A percentile compares a stretch with the other conserved stretches of the same genome.
Conservation (phyloP, 2,113 vertebrate genomes). For the Crypturellus undulatus region DNA sequence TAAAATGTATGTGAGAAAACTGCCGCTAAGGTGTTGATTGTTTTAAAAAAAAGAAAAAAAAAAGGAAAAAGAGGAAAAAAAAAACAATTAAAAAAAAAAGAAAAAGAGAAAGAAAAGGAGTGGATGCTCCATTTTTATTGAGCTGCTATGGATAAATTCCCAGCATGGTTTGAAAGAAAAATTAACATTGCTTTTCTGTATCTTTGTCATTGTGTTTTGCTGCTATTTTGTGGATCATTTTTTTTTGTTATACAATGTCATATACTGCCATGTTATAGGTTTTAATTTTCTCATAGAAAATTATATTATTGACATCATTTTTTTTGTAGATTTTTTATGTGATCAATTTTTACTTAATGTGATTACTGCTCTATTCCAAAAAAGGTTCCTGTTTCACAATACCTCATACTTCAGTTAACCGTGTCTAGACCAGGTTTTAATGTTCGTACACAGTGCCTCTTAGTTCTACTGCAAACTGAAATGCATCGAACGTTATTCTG, state of each 20-base stretch:
- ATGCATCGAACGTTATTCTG: conserved; percentile 76
- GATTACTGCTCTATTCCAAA: conserved; percentile 96
- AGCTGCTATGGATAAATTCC: conserved; percentile 95
- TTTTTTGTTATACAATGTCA: conserved; percentile 87
- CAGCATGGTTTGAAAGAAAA: conserved; percentile 84
- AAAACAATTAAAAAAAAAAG: conserved; percentile 67
- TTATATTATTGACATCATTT: conserved; percentile 90
- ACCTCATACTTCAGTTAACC: conserved; percentile 95
- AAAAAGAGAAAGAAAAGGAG: conserved; percentile 76
- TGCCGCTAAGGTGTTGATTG: conserved; percentile 88
- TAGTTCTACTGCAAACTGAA: conserved; percentile 78
- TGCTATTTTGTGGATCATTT: conserved; percentile 92
- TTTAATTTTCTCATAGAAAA: conserved; percentile 97
- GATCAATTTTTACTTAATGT: conserved; percentile 91
- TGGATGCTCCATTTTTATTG: conserved; percentile 85
- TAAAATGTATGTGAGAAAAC: conserved; percentile 80
- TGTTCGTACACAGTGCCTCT: conserved; percentile 81
- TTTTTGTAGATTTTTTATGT: conserved; percentile 87
- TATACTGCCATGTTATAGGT: conserved; percentile 92
- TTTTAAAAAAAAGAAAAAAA: conserved; percentile 73
- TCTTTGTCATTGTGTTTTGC: conserved; percentile 91
- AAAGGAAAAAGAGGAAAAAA: conserved; percentile 28
- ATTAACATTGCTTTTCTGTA: conserved; percentile 88
- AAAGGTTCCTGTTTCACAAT: conserved; percentile 91
- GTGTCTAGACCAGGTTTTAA: conserved; percentile 79